Evolutionary conservation across 2,888 invertebrate species (phyloP).

Genomic region (Cephonodes hylas): DNA sequence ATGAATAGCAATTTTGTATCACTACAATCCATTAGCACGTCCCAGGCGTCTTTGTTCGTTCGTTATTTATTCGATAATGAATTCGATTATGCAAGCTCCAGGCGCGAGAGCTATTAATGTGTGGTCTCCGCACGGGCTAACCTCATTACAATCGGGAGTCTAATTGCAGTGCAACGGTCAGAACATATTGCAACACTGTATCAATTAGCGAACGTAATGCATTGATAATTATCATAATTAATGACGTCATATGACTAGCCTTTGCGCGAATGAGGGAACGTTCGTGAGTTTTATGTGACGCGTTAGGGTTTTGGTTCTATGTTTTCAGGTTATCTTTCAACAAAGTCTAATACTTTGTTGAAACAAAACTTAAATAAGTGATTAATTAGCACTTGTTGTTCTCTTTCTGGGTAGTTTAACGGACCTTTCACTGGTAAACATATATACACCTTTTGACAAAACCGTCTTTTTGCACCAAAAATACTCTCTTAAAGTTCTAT

Average conservation of each 20-base stretch:
- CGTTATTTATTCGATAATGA: conserved; percentile 8
- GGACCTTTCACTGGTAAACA: no score
- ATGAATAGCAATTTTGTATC: background rate
- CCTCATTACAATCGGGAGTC: background rate
- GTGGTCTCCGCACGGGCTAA: conserved; percentile 5
- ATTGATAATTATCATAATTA: background rate
- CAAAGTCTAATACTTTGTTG: no score
- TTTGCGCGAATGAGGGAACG: no score
- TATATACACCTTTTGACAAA: no score
- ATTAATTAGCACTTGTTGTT: no score
- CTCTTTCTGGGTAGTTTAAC: no score
- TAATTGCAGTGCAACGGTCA: conserved; percentile 9
- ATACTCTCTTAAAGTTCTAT: no score
- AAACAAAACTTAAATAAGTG: no score
- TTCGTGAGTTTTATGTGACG: no score
- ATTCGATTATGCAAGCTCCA: background rate
- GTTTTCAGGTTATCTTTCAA: no score
- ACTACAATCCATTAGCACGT: background rate
- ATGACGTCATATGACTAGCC: background rate
- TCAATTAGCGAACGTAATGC: conserved; percentile 2
- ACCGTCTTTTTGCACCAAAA: no score
- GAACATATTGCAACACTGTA: background rate
- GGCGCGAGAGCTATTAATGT: conserved; percentile 6
- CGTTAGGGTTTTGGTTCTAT: background rate
- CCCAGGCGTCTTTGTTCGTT: background rate